Evolutionary conservation across 2,888 invertebrate species (phyloP), one percentile per base, ranked within the genome.

Genomic region (Mellilla xanthometata): DNA sequence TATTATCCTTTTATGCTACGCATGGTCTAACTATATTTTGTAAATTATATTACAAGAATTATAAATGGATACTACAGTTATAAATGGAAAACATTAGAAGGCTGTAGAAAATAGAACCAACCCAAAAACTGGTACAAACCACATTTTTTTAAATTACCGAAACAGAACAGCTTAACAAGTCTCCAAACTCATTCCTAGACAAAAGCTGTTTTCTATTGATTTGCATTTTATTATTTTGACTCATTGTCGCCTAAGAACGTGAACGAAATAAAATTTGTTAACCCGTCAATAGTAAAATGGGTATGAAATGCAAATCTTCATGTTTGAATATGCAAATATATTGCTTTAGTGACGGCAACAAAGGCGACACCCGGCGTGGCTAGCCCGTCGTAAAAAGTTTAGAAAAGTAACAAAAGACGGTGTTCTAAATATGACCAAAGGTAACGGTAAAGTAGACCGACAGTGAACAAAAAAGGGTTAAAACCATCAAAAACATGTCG

Each of bases 271-370:
- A 77, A 80, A 74, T 65, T 59, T 63, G 54, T 62, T 67, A 71
- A 70, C 70, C 66, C 65, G 60, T 72, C 70, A 73, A 78, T 74
- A 69, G 68, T 49, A 43, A 52, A 64, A 61, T 62, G 68, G 62
- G 64, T 60, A 79, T 73, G 72, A 77, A 80, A 85, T 83, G 83
- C 83, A 81, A 85, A 86, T 85, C 62, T 73, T 49, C 50, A 55
- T 65, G 65, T 73, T 72, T 73, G 68, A 78, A 75, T 85, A 88
- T 88, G 87, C 87, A 87, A 88, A 88, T 82, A 68, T 69, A 75
- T 76, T 71, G 56, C 66, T 76, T 65, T 72, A 44, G 56, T 53
- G 53, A 47, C 15, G 53, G 57, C 62, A 63, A 82, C 80, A 84
- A 80, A 70, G 68, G 72, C 62, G 60, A 62, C 68, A 71, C 71